These are phyloP conservation scores for Philopotamus ludificatus DNA, from an alignment of 1,140 invertebrate genomes.

Conservation along the genomic window DNA sequence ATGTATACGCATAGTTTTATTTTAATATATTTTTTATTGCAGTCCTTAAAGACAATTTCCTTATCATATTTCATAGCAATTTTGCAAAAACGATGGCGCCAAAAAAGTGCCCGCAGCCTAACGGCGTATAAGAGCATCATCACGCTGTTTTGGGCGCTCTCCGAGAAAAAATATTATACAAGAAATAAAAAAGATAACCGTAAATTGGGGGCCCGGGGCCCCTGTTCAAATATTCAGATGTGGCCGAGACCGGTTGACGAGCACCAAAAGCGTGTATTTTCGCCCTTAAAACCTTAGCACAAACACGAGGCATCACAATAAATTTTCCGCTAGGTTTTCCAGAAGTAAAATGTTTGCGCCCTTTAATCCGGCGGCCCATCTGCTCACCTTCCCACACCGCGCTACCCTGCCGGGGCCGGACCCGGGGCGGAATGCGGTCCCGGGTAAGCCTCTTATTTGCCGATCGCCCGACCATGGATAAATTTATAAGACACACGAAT, in stretches of 20 bases:
- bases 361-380: conserved; percentile 32
- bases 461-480: background rate
- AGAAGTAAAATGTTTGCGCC: conserved; percentile 30
- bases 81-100: too few species aligned
- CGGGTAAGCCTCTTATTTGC: background rate
- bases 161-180: background rate
- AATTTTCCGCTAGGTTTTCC: conserved; percentile 21
- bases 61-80: too few species aligned
- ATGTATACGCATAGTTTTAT: too few species aligned
- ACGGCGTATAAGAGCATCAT: background rate
- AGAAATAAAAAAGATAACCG: background rate
- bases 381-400: conserved; percentile 20
- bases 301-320: conserved; percentile 23
- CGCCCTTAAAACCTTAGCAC: conserved; percentile 12
- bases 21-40: too few species aligned
- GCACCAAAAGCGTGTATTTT: background rate
- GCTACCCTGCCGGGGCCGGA: background rate
- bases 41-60: too few species aligned
- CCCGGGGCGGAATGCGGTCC: background rate
- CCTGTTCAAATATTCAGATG: background rate
- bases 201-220: background rate
- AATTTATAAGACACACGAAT: background rate
- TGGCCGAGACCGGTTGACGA: conserved; percentile 7
- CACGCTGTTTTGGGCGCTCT: background rate
- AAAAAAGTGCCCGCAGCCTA: too few species aligned